Percentiles rank a stretch among this genome's conserved stretches.
Evolutionary conservation across 2,113 vertebrate genomes (phyloP).

Genomic region (Eretmochelys imbricata): DNA sequence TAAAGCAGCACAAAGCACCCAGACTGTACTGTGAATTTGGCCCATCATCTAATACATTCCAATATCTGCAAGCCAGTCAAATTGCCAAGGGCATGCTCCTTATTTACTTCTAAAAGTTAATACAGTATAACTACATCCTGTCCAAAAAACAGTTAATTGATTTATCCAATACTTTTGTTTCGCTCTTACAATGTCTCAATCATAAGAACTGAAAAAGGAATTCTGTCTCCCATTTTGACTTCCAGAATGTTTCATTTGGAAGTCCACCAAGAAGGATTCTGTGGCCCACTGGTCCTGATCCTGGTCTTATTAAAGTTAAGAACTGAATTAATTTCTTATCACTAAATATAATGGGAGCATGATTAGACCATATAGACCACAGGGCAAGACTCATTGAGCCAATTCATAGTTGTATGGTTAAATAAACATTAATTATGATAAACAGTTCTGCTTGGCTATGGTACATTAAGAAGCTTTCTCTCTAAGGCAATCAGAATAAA

Average conservation of each 20-base stretch:
- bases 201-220: not conserved
- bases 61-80: not conserved
- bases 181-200: not conserved
- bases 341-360: not conserved
- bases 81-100: not conserved
- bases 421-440: slow-evolving; percentile 3
- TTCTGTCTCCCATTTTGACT: not conserved
- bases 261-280: not conserved
- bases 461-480: not conserved
- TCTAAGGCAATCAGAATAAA: slow-evolving; percentile 14
- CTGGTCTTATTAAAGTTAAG: not conserved
- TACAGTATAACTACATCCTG: not conserved
- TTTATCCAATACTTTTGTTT: slow-evolving; percentile 5
- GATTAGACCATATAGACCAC: not conserved
- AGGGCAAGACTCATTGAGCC: not conserved
- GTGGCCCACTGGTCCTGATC: not conserved
- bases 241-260: slow-evolving; percentile 23
- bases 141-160: not conserved
- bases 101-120: slow-evolving; percentile 39
- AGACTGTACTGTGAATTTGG: slow-evolving; percentile 22
- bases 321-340: not conserved
- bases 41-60: not conserved
- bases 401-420: not conserved
- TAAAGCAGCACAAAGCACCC: not conserved
- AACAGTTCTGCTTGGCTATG: not conserved